phyloP scores from a whole-genome alignment of 1,140 invertebrate species.

The Papilio machaon region DNA sequence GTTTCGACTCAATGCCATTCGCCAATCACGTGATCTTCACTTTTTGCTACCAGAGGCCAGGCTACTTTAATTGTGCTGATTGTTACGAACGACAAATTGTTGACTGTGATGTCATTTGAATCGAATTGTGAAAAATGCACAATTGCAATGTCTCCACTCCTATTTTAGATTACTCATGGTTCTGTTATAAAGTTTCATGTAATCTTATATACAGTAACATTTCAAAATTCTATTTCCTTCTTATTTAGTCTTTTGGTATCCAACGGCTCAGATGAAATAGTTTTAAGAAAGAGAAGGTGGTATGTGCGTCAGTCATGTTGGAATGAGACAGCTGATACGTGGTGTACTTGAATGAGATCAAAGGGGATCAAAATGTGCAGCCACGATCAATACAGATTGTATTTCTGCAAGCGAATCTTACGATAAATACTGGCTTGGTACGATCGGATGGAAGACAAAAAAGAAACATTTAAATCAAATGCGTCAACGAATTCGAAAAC shows the following conservation, averaged over 20 bases:
- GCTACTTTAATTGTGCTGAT: slow-evolving; percentile 53
- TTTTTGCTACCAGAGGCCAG: slow-evolving; percentile 47
- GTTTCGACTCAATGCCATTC: slow-evolving; percentile 5
- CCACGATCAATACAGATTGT: slow-evolving; percentile 37
- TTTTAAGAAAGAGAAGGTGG: slow-evolving; percentile 19
- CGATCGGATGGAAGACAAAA: not conserved
- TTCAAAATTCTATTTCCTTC: not conserved
- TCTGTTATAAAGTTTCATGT: not conserved
- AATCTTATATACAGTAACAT: not conserved
- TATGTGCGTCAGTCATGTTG: not conserved
- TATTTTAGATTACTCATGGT: not conserved
- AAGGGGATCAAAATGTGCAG: slow-evolving; percentile 34
- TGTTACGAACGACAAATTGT: slow-evolving; percentile 51
- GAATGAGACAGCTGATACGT: slow-evolving; percentile 17
- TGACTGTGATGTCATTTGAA: slow-evolving; percentile 54
- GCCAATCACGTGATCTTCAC: slow-evolving; percentile 41
- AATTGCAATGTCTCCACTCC: slow-evolving; percentile 42
- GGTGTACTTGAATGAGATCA: slow-evolving; percentile 30
- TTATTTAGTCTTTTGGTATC: not conserved
- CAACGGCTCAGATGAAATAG: not conserved
- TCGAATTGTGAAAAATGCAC: slow-evolving; percentile 35
- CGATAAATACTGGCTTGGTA: not conserved
- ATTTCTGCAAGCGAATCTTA: slow-evolving; percentile 34
- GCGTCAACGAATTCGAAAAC: slow-evolving; percentile 18
- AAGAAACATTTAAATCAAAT: slow-evolving; percentile 9